Base-by-base conservation (phyloP, 2,888 invertebrate genomes). In the Spilosoma lubricipeda region DNA sequence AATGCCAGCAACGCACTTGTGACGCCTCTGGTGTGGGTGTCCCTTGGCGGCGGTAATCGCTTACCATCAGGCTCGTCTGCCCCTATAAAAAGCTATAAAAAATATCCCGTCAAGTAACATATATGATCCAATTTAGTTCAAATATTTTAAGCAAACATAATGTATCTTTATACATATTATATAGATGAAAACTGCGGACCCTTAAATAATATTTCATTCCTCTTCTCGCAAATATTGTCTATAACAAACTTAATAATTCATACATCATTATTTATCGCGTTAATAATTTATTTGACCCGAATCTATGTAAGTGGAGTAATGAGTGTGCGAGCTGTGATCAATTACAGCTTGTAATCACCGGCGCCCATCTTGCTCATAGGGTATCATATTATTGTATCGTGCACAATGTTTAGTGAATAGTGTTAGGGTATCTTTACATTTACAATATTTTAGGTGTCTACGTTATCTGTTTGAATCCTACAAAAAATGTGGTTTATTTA, bases 311-410 rank as follows among this genome's bases (percentile, higher is more conserved):
- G 87, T 85, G 80, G 84, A 85, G 82, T 85, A 83, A 86, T 87
- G 83, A 83, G 77, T 69, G 42, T 79, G 65, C 79, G 82, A 81
- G 79, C 79, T 84, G 80, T 82, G 80, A 85, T 86, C 87, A 88
- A 88, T 87, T 87, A 86, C 80, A 79, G 82, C 84, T 82, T 88
- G 86, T 90, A 88, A 89, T 93, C 92, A 79, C 80, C 76, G 78
- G 81, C 82, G 77, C 91, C 91, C 89, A 93, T 93, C 92, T 89
- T 82, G 82, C 69, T 87, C 86, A 88, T 85, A 87, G 82, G 77
- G 76, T 92, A 91, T 91, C 91, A 82, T 76, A 83, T 74, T 86
- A 85, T 87, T 88, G 79, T 78, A 82, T 83, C 52, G 64, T 66
- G 42, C 30, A 52, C 64, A 69, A 71, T 71, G 59, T 67, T 23